Conservation (phyloP, 2,797 vertebrate genomes). For the Sternarchorhynchus goeldii region DNA sequence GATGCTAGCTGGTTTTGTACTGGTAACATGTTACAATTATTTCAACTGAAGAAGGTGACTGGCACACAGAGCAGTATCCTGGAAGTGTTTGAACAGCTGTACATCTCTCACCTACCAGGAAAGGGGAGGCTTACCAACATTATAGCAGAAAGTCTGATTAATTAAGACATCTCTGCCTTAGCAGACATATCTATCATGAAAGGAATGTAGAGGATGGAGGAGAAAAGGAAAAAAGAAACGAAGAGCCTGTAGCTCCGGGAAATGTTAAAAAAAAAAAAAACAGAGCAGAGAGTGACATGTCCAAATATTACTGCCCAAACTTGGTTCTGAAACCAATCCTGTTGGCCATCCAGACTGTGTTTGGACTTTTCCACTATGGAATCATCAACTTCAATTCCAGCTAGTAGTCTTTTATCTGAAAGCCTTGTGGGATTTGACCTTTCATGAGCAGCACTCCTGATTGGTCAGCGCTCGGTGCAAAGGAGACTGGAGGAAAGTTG, state of each 20-base stretch:
- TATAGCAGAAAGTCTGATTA: slow-evolving; percentile 36
- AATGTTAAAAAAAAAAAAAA: background rate
- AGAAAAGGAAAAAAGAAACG: background rate
- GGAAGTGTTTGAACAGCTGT: slow-evolving; percentile 44
- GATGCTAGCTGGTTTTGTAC: background rate
- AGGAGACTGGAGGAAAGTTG: background rate
- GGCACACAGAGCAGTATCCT: slow-evolving; percentile 31
- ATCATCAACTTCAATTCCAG: too few relatives aligned
- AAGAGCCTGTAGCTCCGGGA: background rate
- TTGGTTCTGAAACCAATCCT: too few relatives aligned
- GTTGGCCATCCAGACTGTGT: too few relatives aligned
- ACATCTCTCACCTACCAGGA: background rate
- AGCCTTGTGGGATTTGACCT: too few relatives aligned
- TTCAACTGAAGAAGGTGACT: slow-evolving; percentile 19
- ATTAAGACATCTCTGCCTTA: slow-evolving; percentile 35
- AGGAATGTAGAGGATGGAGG: background rate
- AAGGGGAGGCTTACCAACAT: background rate
- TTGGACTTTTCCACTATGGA: too few relatives aligned
- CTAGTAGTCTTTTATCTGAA: too few relatives aligned
- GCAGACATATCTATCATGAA: slow-evolving; percentile 21
- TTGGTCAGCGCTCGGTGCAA: background rate
- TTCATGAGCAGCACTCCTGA: background rate
- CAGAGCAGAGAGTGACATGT: background rate
- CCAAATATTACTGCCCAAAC: too few relatives aligned
- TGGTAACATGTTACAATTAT: slow-evolving; percentile 24